Percentiles rank a stretch among this genome's conserved stretches.
Evolutionary conservation across 2,797 vertebrate species (phyloP).

Genomic region (Diplodus puntazzo): DNA sequence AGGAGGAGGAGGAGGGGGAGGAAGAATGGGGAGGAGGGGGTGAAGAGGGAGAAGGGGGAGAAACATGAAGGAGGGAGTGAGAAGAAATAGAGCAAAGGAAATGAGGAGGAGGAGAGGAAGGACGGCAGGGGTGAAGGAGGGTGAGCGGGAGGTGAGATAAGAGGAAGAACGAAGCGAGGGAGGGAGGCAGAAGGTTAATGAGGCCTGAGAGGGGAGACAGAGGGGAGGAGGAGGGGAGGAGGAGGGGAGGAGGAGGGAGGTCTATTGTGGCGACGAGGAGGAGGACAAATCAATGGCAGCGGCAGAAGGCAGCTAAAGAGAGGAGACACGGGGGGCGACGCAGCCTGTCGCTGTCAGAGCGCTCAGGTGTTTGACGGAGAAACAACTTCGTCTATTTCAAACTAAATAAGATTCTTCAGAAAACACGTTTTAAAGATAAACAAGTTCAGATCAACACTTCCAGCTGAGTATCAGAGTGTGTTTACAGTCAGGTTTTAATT

Average conservation of each 20-base stretch:
- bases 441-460: too few relatives aligned
- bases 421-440: neutral
- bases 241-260: neutral
- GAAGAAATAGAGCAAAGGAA: slow-evolving; percentile 43
- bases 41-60: too few relatives aligned
- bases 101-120: slow-evolving; percentile 37
- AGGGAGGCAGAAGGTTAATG: slow-evolving; percentile 71
- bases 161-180: slow-evolving; percentile 40
- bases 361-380: slow-evolving; percentile 9
- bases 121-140: slow-evolving; percentile 30
- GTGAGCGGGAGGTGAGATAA: slow-evolving; percentile 35
- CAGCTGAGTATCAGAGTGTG: too few relatives aligned
- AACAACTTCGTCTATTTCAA: too few relatives aligned
- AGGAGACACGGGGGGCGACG: slow-evolving; percentile 44
- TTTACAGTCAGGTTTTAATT: too few relatives aligned
- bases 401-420: neutral
- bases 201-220: slow-evolving; percentile 55
- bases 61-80: slow-evolving; percentile 15
- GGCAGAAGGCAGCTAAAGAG: slow-evolving; percentile 67
- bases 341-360: neutral
- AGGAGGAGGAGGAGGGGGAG: slow-evolving; percentile 1
- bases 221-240: slow-evolving; percentile 9
- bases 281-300: slow-evolving; percentile 65
- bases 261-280: slow-evolving; percentile 20
- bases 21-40: neutral